Base-by-base conservation (phyloP, 1,140 invertebrate species). In the Leptinotarsa undecemlineata region DNA sequence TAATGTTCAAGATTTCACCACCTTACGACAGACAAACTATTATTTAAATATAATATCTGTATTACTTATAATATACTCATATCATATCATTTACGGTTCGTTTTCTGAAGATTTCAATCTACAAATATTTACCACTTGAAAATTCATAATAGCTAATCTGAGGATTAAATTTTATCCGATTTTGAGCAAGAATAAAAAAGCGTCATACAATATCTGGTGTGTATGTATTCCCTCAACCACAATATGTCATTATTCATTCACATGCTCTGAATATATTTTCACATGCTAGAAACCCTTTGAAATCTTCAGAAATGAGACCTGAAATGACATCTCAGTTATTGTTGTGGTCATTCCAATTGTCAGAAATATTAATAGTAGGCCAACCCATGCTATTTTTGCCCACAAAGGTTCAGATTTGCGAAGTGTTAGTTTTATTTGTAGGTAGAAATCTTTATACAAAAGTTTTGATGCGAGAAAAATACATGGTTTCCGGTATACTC, bases 81-180 rank as follows among this genome's bases (percentile, higher is more conserved):
- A 42, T 42, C 60, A 62, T 19, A 62, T 62, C 60, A 62, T n/a
- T 62, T 62, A 19, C 60, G 8, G 6, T 48, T 15, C 60, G 51
- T 61, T 72, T 72, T 72, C 71, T 68, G 8, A 72, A 61, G 48
- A 42, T 42, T 42, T 42, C 2, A 42, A 42, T 42, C 33, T 70
- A 26, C 64, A 74, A 74, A 74, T 74, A 68, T 74, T 74, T 74
- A 68, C 72, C 47, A 74, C 72, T 74, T 74, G 33, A 74, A 19
- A 48, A 47, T 26, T 13, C 48, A 67, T 62, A 73, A 73, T 67
- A 73, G 63, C 33, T 14, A 74, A 74, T 74, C 60, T 20, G 14
- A 42, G 47, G 72, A n/a, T 74, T 70, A 74, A 19, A 57, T 66
- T 47, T 74, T 66, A 68, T 74, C 72, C 72, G 72, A 74, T 68